phyloP scores from a whole-genome alignment of 2,888 invertebrate species.

The Hyposoter didymator region DNA sequence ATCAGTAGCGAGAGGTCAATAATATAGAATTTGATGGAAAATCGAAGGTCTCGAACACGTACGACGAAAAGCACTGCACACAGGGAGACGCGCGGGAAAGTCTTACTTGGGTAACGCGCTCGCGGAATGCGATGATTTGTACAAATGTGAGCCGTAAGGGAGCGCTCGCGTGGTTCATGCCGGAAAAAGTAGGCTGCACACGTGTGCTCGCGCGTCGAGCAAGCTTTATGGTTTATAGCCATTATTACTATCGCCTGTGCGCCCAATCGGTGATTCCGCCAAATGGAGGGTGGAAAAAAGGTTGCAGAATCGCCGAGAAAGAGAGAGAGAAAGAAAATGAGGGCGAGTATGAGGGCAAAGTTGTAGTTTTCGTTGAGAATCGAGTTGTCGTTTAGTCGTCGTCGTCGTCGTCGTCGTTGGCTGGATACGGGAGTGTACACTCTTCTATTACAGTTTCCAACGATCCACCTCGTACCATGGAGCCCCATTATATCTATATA shows the following conservation, averaged over 20 bases:
- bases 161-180: constrained; percentile 56
- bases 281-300: constrained; percentile 23
- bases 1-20: not conserved
- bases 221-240: constrained; percentile 63
- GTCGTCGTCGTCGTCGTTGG: constrained; percentile 49
- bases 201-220: constrained; percentile 38
- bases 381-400: constrained; percentile 65
- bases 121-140: constrained; percentile 57
- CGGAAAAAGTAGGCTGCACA: constrained; percentile 46
- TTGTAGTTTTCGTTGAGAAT: constrained; percentile 62
- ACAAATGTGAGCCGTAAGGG: constrained; percentile 52
- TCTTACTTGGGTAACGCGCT: constrained; percentile 6
- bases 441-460: constrained; percentile 59
- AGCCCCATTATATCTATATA: constrained; percentile 5
- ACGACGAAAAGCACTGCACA: no score
- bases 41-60: constrained; percentile 34
- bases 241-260: constrained; percentile 64
- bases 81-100: not conserved
- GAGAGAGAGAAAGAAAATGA: not conserved
- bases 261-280: constrained; percentile 60
- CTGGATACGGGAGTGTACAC: constrained; percentile 59
- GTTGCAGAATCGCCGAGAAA: not conserved
- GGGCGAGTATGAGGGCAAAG: constrained; percentile 20
- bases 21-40: constrained; percentile 39
- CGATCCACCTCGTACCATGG: constrained; percentile 31